Conservation (phyloP, 2,888 invertebrate species). For the Drosophila picticornis region DNA sequence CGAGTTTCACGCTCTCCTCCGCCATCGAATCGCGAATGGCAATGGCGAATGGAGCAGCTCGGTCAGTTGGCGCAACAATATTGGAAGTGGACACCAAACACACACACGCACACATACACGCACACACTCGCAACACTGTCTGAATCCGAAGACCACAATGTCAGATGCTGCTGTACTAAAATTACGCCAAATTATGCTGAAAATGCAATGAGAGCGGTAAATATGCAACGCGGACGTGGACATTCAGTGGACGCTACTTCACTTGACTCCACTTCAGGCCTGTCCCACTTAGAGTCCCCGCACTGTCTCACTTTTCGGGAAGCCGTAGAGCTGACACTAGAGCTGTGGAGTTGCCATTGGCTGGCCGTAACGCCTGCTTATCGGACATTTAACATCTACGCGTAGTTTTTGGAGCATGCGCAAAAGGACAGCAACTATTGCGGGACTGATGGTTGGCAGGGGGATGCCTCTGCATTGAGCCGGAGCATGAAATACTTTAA, state of each 20-base stretch:
- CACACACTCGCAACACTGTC: background rate
- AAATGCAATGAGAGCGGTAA: slow-evolving; percentile 71
- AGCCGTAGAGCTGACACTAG: slow-evolving; percentile 50
- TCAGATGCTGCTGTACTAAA: slow-evolving; percentile 55
- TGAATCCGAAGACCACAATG: slow-evolving; percentile 44
- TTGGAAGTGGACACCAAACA: slow-evolving; percentile 55
- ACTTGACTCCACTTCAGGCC: background rate
- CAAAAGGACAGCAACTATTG: slow-evolving; percentile 54
- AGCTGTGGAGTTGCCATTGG: slow-evolving; percentile 58
- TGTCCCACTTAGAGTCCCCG: background rate
- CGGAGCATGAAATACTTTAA: slow-evolving; percentile 71
- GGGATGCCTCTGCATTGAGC: slow-evolving; percentile 29
- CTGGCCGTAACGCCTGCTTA: slow-evolving; percentile 50
- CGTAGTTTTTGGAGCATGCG: slow-evolving; percentile 68
- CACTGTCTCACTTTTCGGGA: slow-evolving; percentile 43
- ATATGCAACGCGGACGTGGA: slow-evolving; percentile 55
- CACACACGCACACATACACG: background rate
- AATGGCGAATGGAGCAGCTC: slow-evolving; percentile 28
- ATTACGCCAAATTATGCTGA: slow-evolving; percentile 81
- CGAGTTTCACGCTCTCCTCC: slow-evolving; percentile 57
- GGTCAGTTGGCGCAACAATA: slow-evolving; percentile 29
- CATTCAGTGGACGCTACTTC: slow-evolving; percentile 7
- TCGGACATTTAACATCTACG: slow-evolving; percentile 56
- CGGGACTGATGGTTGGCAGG: background rate
- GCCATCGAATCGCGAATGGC: slow-evolving; percentile 11